Evolutionary conservation across 2,113 vertebrate species (phyloP).

Genomic region (Blennius ocellaris): DNA sequence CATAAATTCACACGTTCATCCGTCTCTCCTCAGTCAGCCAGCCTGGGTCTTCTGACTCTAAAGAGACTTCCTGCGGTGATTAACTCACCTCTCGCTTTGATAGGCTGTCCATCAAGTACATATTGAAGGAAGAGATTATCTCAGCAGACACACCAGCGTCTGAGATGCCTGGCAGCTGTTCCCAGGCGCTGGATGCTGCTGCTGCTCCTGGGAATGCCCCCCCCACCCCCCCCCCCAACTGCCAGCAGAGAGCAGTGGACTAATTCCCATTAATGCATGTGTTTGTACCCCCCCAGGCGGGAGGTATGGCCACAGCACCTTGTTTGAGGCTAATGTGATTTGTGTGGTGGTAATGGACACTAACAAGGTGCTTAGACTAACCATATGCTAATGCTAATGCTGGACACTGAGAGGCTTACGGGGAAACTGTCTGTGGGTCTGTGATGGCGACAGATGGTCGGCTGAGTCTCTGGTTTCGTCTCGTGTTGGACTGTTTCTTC

Average conservation of each 20-base stretch:
- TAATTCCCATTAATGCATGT: constrained; percentile 70
- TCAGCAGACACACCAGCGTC: constrained; percentile 64
- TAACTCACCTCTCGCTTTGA: background rate
- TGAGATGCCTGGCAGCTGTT: constrained; percentile 53
- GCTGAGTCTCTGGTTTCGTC: constrained; percentile 21
- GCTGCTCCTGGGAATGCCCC: constrained; percentile 40
- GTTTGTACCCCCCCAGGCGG: constrained; percentile 62
- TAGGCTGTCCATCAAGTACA: constrained; percentile 44
- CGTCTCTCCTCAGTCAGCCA: constrained; percentile 73
- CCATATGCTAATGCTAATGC: constrained; percentile 82
- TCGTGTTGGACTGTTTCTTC: constrained; percentile 39
- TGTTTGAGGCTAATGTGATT: constrained; percentile 78
- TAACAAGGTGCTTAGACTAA: constrained; percentile 79
- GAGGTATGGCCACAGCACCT: constrained; percentile 69
- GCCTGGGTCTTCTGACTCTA: constrained; percentile 60
- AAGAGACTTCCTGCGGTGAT: constrained; percentile 50
- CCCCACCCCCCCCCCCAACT: constrained; percentile 19
- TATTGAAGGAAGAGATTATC: constrained; percentile 67
- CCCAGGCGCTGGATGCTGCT: constrained; percentile 63
- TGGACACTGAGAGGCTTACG: constrained; percentile 75
- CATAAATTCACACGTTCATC: constrained; percentile 76
- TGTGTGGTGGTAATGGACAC: constrained; percentile 76
- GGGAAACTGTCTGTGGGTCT: constrained; percentile 62
- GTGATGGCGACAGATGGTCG: constrained; percentile 66
- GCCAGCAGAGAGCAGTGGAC: constrained; percentile 61